Evolutionary conservation across 2,113 vertebrate species (phyloP).

Genomic region (Suricata suricatta): DNA sequence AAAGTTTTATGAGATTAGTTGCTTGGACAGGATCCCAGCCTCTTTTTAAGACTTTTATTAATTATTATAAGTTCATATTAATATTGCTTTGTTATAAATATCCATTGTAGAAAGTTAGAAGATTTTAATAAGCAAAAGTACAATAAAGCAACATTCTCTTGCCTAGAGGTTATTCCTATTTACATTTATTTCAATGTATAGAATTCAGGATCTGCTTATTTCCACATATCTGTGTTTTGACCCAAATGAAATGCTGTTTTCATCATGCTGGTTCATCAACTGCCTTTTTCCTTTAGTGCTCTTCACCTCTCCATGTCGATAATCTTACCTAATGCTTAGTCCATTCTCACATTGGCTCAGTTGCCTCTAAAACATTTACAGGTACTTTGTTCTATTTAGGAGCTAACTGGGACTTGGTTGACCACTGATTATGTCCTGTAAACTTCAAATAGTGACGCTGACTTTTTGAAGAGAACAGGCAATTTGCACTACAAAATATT

Average conservation of each 20-base stretch:
- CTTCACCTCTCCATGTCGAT: background rate
- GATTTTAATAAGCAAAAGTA: background rate
- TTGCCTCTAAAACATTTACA: background rate
- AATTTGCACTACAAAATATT: background rate
- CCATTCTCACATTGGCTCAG: background rate
- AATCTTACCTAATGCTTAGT: background rate
- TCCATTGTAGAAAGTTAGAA: background rate
- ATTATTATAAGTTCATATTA: background rate
- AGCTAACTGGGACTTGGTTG: background rate
- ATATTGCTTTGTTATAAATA: background rate
- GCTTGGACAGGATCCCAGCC: background rate
- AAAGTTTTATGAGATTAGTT: background rate
- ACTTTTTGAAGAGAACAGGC: background rate
- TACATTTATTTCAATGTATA: background rate
- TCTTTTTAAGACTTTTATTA: constrained; percentile 12
- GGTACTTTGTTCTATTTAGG: background rate
- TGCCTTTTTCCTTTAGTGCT: background rate
- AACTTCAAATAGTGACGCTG: background rate
- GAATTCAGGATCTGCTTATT: background rate
- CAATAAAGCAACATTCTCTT: background rate
- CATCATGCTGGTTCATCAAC: background rate
- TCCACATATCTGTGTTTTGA: background rate
- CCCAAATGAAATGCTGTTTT: background rate
- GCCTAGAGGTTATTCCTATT: background rate
- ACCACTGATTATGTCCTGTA: background rate